Evolutionary conservation across 2,113 vertebrate species (phyloP), one percentile per base, ranked within the genome.

Genomic region (Sorex fumeus): DNA sequence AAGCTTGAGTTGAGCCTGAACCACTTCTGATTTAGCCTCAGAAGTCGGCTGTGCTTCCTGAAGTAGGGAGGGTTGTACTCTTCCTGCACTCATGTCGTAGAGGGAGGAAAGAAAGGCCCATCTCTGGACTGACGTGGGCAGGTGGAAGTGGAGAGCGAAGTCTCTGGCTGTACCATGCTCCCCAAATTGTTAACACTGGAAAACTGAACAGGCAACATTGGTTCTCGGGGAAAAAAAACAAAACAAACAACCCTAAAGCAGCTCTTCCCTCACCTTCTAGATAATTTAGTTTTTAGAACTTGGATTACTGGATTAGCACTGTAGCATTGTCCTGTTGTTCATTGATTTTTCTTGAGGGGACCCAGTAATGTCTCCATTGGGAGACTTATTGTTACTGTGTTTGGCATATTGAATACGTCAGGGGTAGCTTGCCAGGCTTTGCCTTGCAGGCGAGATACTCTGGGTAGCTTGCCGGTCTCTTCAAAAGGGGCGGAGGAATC

Each of bases 281-380:
- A 84, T 87, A 12, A 64, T 25, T 21, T 36, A 60, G 18, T 50
- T 62, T 76, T 84, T 91, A 84, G 60, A 78, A 79, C 64, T 64
- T 0, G 9, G 30, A 16, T 32, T 62, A 27, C 23, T 62, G n/a
- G n/a, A n/a, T 62, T 62, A 62, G 60, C 6, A 62, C 18, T 62
- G n/a, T n/a, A n/a, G n/a, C n/a, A n/a, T n/a, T n/a, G n/a, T n/a
- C n/a, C n/a, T n/a, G n/a, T n/a, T n/a, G n/a, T n/a, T n/a, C n/a
- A n/a, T n/a, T n/a, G n/a, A n/a, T n/a, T n/a, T n/a, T n/a, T n/a
- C n/a, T n/a, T n/a, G n/a, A n/a, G n/a, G n/a, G n/a, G n/a, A n/a
- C n/a, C n/a, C n/a, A n/a, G n/a, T n/a, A n/a, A n/a, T n/a, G n/a
- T n/a, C n/a, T n/a, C n/a, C n/a, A n/a, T n/a, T n/a, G n/a, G n/a